Conservation (phyloP, 2,888 invertebrate genomes). For the Mystacides longicornis region DNA sequence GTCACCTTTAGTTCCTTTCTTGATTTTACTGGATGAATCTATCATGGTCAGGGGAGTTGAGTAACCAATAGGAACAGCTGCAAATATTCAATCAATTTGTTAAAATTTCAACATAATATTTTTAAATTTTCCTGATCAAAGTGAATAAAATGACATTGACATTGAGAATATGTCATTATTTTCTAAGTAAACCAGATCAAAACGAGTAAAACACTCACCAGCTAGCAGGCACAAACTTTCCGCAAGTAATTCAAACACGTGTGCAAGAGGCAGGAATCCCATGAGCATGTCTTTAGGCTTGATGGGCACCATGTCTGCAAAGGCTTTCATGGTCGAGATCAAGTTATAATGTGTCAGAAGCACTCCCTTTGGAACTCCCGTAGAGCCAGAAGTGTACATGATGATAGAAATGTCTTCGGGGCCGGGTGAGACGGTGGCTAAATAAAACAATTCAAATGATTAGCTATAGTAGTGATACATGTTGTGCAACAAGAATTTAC, state of each 20-base stretch:
- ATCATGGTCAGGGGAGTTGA: slow-evolving; percentile 91
- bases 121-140: no score
- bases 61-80: slow-evolving; percentile 91
- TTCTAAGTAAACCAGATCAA: background rate
- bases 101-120: slow-evolving; percentile 4
- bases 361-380: slow-evolving; percentile 91
- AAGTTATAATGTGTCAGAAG: slow-evolving; percentile 76
- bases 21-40: slow-evolving; percentile 91
- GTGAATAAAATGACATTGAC: no score
- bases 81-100: slow-evolving; percentile 21
- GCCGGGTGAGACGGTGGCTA: slow-evolving; percentile 56
- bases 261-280: slow-evolving; percentile 94
- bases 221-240: slow-evolving; percentile 76
- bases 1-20: slow-evolving; percentile 91
- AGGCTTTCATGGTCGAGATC: slow-evolving; percentile 70
- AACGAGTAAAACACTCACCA: slow-evolving; percentile 47
- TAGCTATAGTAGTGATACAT: background rate
- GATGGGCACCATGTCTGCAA: slow-evolving; percentile 70
- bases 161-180: no score
- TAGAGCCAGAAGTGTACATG: slow-evolving; percentile 99
- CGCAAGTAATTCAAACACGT: slow-evolving; percentile 93
- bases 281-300: slow-evolving; percentile 74
- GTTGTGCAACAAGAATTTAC: no score
- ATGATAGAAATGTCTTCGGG: slow-evolving; percentile 85
- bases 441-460: slow-evolving; percentile 11